These are phyloP conservation scores for Allygus modestus DNA, from an alignment of 2,888 invertebrate species.

Conservation along the genomic window DNA sequence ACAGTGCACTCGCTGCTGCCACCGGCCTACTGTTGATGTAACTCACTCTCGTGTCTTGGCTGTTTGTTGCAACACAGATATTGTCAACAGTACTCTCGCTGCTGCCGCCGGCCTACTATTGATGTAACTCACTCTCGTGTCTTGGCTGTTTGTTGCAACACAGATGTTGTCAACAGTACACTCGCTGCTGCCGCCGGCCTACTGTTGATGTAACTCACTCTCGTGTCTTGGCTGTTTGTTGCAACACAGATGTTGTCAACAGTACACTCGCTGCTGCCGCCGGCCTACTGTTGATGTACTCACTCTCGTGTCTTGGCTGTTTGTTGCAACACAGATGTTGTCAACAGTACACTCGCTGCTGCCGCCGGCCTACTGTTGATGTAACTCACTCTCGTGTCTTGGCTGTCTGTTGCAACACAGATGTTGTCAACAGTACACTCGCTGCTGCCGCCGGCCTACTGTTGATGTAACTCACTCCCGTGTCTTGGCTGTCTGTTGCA, in stretches of 20 bases:
- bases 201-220: neutral
- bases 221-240: neutral
- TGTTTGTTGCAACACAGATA: neutral
- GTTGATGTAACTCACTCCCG: neutral
- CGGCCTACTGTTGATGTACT: neutral
- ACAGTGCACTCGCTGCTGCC: neutral
- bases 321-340: neutral
- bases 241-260: slow-evolving; percentile 1
- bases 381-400: too few species aligned
- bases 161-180: too few species aligned
- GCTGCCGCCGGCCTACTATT: neutral
- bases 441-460: neutral
- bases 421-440: slow-evolving; percentile 1
- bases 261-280: neutral
- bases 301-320: neutral
- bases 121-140: neutral
- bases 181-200: too few species aligned
- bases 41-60: neutral
- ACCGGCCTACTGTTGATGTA: neutral
- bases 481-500: too few species aligned
- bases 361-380: neutral
- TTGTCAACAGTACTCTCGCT: slow-evolving; percentile 1
- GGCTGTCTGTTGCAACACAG: neutral
- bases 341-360: neutral
- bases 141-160: neutral